Evolutionary conservation across 2,113 vertebrate species (phyloP), one percentile per base, ranked within the genome.

Genomic region (Mustela lutreola): DNA sequence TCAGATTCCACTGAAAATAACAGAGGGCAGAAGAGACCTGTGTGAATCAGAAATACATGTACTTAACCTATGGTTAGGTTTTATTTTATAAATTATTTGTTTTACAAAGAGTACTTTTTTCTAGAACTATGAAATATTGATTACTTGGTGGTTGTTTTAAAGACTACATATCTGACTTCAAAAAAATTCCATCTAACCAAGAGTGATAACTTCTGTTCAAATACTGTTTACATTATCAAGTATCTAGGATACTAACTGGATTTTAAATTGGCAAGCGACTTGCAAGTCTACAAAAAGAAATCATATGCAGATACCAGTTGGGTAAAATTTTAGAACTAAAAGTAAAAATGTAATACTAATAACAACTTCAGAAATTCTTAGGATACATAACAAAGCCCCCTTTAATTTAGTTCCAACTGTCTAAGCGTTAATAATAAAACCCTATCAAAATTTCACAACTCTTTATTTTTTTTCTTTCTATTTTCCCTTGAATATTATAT

Each of bases 401-500:
- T 73, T 83, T 33, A 86, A 12, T 58, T 92, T 95, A 89, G 21
- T 70, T 83, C 28, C 28, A 19, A 75, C 28, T 65, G 50, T 58
- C 12, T 88, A 87, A 24, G 12, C 33, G 89, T 95, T 93, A 84
- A 36, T 65, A 45, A 89, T 60, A 95, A 85, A 83, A 73, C 2
- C 5, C 70, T 82, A 81, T 85, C 53, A 92, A 95, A 67, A 79
- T 53, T 88, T 79, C 36, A 87, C n/a, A 96, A 89, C 18, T 78
- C 48, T 87, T 19, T 19, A 73, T 53, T 45, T 60, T 48, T 45
- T 31, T 89, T 82, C 22, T 65, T 81, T 39, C 2, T 71, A 58
- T 53, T 75, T 63, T 21, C 18, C 14, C 14, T 78, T 87, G 48
- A 92, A 7, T 50, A 73, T 78, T 63, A 58, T 78, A 76, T 83